phyloP scores from a whole-genome alignment of 92 coral and sea anemone species.

The Zoanthus gigantus region DNA sequence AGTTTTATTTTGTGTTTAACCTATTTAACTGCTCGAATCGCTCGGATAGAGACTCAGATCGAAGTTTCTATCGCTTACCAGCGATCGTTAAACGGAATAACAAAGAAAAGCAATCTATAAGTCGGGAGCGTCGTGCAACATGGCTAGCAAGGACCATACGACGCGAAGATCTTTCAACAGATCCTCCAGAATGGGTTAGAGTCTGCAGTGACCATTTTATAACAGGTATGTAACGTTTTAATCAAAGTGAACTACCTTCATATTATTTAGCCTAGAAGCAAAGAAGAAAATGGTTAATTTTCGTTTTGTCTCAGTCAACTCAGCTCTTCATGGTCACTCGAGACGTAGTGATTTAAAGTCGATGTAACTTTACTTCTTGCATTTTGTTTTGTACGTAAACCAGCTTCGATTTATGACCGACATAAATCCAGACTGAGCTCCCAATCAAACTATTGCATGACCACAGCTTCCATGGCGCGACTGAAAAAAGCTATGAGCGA shows the following conservation, averaged over 20 bases:
- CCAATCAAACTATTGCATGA: background rate
- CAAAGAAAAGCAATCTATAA: background rate
- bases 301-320: background rate
- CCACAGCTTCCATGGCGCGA: background rate
- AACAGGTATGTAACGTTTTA: background rate
- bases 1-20: background rate
- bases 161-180: background rate
- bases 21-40: background rate
- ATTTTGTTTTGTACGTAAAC: background rate
- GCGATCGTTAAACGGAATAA: background rate
- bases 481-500: background rate
- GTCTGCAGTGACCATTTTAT: background rate
- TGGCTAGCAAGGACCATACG: background rate
- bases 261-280: background rate
- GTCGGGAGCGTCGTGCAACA: background rate
- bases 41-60: background rate
- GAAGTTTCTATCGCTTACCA: slow-evolving; percentile 12
- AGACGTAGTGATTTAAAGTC: background rate
- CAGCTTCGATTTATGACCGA: background rate
- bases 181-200: background rate
- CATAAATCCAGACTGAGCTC: background rate
- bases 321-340: background rate
- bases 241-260: background rate
- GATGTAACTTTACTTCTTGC: background rate
- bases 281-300: background rate